Conservation (phyloP, 1,140 invertebrate genomes). For the Drosophila lacteicornis region DNA sequence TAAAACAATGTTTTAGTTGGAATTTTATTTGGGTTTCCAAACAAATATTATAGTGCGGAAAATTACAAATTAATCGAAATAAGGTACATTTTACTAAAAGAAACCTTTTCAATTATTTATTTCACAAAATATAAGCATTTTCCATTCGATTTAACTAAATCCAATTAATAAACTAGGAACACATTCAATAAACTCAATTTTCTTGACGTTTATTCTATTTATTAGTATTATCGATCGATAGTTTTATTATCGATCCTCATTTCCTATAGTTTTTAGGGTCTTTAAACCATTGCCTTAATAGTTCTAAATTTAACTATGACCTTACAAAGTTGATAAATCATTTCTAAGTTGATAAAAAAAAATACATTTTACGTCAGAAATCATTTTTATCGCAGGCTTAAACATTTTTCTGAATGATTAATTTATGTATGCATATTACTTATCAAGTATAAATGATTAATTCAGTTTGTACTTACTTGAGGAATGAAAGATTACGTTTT, state of each 20-base stretch:
- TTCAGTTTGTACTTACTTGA: too few species aligned
- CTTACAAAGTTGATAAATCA: neutral
- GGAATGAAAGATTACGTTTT: neutral
- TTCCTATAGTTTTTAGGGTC: too few species aligned
- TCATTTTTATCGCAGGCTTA: neutral
- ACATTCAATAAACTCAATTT: neutral
- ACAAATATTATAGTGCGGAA: neutral
- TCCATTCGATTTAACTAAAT: neutral
- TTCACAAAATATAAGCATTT: neutral
- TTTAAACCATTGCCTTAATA: neutral
- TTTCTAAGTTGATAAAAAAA: neutral
- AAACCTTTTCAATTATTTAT: too few species aligned
- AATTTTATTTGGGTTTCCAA: neutral
- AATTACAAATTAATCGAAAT: neutral
- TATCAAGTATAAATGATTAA: neutral
- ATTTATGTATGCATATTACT: slow-evolving; percentile 7
- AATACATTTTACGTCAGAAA: neutral
- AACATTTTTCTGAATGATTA: neutral
- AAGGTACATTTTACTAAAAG: too few species aligned
- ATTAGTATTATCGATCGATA: too few species aligned
- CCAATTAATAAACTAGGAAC: too few species aligned
- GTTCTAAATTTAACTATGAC: slow-evolving; percentile 7
- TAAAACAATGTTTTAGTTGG: neutral
- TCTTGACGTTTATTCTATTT: too few species aligned
- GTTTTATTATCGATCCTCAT: too few species aligned